Evolutionary conservation across 2,113 vertebrate species (phyloP).

Genomic region (Okapia johnstoni): DNA sequence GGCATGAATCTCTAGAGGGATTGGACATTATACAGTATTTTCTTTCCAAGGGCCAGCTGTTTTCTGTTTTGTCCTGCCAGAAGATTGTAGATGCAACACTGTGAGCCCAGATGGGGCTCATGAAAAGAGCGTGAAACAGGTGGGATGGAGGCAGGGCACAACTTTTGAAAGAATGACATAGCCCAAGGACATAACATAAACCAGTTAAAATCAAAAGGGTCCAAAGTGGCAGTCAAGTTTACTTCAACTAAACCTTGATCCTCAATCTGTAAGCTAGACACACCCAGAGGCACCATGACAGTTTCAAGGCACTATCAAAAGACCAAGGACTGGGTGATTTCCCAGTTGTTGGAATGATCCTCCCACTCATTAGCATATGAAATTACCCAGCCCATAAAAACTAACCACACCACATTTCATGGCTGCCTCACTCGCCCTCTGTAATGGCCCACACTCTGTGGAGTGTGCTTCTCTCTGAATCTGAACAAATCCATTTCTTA

Average conservation of each 20-base stretch:
- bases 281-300: neutral
- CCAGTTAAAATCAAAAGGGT: neutral
- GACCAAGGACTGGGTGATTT: neutral
- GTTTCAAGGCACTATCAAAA: neutral
- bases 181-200: neutral
- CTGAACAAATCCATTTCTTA: neutral
- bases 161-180: neutral
- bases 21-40: neutral
- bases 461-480: neutral
- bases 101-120: neutral
- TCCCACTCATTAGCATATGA: neutral
- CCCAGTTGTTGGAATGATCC: neutral
- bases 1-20: neutral
- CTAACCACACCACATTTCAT: neutral
- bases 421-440: neutral
- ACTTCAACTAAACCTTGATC: neutral
- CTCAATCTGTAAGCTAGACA: neutral
- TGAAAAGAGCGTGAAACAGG: neutral
- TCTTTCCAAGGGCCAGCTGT: neutral
- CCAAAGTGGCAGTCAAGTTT: neutral
- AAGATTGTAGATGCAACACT: neutral
- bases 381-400: neutral
- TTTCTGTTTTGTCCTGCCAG: neutral
- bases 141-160: neutral
- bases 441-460: neutral